Percentiles rank a stretch among this genome's conserved stretches.
Evolutionary conservation across 2,888 invertebrate genomes (phyloP).

Genomic region (Patella depressa): DNA sequence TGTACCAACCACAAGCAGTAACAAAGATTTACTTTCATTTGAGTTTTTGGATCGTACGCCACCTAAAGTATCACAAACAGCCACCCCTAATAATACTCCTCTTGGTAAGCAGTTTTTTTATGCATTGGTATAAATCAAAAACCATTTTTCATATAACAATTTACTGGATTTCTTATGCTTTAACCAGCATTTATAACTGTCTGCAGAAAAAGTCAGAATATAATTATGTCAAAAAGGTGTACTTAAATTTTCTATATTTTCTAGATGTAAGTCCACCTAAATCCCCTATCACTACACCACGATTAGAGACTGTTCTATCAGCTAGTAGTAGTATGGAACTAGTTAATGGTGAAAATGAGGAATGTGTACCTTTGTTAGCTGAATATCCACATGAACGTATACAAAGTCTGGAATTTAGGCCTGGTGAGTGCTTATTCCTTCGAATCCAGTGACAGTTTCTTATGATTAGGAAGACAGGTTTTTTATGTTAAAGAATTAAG

Average conservation of each 20-base stretch:
- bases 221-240: too few relatives aligned
- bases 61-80: constrained; percentile 58
- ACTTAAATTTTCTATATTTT: constrained; percentile 10
- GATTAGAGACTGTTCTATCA: constrained; percentile 35
- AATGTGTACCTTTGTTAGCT: constrained; percentile 36
- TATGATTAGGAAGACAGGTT: too few relatives aligned
- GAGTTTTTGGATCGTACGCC: constrained; percentile 45
- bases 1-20: constrained; percentile 22
- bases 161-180: not conserved
- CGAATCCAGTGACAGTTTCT: too few relatives aligned
- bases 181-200: too few relatives aligned
- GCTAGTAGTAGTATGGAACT: constrained; percentile 56
- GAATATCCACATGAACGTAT: constrained; percentile 56
- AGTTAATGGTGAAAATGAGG: constrained; percentile 37
- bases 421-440: constrained; percentile 39
- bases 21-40: constrained; percentile 44
- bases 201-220: too few relatives aligned
- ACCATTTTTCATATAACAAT: not conserved
- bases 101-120: constrained; percentile 50
- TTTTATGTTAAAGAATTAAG: too few relatives aligned
- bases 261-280: constrained; percentile 66
- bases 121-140: not conserved
- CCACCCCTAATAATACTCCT: constrained; percentile 68
- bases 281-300: constrained; percentile 56
- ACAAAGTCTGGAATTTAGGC: constrained; percentile 57